Conservation (phyloP, 1,140 invertebrate species). For the Galleria mellonella region DNA sequence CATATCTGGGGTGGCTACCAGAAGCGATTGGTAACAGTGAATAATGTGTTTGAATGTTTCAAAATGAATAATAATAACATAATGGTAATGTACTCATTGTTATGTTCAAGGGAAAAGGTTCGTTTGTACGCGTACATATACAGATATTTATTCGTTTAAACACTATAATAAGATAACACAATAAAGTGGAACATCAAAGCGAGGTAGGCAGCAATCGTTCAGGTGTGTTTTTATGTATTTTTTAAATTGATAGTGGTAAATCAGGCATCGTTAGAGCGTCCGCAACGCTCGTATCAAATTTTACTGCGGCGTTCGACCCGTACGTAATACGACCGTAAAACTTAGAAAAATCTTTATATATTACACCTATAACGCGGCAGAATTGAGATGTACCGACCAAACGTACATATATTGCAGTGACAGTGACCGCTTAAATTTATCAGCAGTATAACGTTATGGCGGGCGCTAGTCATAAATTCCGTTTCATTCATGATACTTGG, state of each 20-base stretch:
- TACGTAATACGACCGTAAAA: slow-evolving; percentile 59
- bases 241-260: slow-evolving; percentile 62
- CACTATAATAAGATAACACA: neutral
- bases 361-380: slow-evolving; percentile 25
- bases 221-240: slow-evolving; percentile 51
- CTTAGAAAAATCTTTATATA: slow-evolving; percentile 61
- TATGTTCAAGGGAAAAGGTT: neutral
- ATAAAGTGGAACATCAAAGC: slow-evolving; percentile 17
- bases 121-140: too few species aligned
- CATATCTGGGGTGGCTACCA: slow-evolving; percentile 50
- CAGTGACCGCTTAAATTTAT: slow-evolving; percentile 34
- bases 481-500: slow-evolving; percentile 54
- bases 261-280: slow-evolving; percentile 52
- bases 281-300: slow-evolving; percentile 54
- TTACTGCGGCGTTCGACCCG: slow-evolving; percentile 45
- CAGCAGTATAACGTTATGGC: slow-evolving; percentile 34
- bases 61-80: slow-evolving; percentile 57
- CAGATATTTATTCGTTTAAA: too few species aligned
- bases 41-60: slow-evolving; percentile 62
- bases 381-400: slow-evolving; percentile 28
- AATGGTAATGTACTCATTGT: slow-evolving; percentile 1
- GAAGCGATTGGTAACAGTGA: slow-evolving; percentile 67
- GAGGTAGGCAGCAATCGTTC: slow-evolving; percentile 32
- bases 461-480: slow-evolving; percentile 60
- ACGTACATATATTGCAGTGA: slow-evolving; percentile 8